These are phyloP conservation scores for Smutsia temminckii DNA, from an alignment of 2,797 vertebrate species.

Conservation along the genomic window DNA sequence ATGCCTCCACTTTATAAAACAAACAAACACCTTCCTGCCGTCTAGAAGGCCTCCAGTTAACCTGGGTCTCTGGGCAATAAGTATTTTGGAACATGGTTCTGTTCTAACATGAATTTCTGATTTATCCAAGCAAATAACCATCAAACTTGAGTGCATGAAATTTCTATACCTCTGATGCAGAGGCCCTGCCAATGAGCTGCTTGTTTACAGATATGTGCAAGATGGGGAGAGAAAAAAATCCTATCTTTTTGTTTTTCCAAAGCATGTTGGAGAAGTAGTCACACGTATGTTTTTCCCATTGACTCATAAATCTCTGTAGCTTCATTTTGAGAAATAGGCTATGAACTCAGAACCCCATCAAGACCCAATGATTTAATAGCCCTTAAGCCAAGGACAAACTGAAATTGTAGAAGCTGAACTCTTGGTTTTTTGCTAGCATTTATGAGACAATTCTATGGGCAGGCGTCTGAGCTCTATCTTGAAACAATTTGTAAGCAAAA, in stretches of 20 bases:
- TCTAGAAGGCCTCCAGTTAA: conserved; percentile 29
- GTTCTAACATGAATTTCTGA: conserved; percentile 72
- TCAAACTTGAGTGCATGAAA: conserved; percentile 59
- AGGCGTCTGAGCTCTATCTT: conserved; percentile 60
- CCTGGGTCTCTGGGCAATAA: conserved; percentile 43
- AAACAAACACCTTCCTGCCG: conserved; percentile 50
- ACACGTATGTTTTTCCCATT: neutral
- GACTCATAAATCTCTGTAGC: conserved; percentile 36
- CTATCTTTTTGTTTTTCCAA: conserved; percentile 46
- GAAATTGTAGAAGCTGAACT: neutral
- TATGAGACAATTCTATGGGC: conserved; percentile 1
- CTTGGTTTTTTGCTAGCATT: conserved; percentile 29
- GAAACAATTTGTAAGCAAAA: conserved; percentile 69
- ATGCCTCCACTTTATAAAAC: conserved; percentile 68
- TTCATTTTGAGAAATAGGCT: neutral
- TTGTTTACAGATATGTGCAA: conserved; percentile 61
- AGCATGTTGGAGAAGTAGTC: conserved; percentile 28
- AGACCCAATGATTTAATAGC: neutral
- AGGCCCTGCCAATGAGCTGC: neutral
- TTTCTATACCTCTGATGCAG: conserved; percentile 57
- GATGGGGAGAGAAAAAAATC: conserved; percentile 12
- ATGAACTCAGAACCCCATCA: neutral
- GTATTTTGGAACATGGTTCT: conserved; percentile 62
- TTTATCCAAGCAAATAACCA: conserved; percentile 76
- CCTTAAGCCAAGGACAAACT: neutral